Conservation (phyloP, 1,140 invertebrate species). For the Pseudomyrmex dendroicus region DNA sequence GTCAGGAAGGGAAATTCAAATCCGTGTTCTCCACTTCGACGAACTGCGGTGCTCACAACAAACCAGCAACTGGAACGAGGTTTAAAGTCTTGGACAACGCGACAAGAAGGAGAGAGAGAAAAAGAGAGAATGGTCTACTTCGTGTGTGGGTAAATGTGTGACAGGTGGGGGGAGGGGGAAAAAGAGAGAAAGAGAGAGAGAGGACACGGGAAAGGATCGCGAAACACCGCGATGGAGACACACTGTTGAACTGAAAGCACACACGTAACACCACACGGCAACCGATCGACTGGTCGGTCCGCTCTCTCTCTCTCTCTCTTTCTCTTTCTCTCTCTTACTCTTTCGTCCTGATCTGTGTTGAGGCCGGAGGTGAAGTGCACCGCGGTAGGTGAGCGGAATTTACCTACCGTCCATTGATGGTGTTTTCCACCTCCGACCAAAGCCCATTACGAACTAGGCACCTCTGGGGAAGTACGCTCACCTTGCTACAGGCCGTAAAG, state of each 20-base stretch:
- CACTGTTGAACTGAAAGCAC: slow-evolving; percentile 8
- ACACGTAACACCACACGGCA: neutral
- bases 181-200: neutral
- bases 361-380: slow-evolving; percentile 76
- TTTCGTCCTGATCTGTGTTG: slow-evolving; percentile 67
- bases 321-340: neutral
- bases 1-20: neutral
- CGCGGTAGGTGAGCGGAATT: slow-evolving; percentile 73
- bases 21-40: neutral
- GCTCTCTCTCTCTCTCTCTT: neutral
- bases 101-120: slow-evolving; percentile 22
- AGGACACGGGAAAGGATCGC: slow-evolving; percentile 20
- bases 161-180: neutral
- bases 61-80: slow-evolving; percentile 55
- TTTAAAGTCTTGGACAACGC: slow-evolving; percentile 41
- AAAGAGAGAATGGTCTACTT: slow-evolving; percentile 40
- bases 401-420: slow-evolving; percentile 35
- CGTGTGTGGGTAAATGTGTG: slow-evolving; percentile 2
- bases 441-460: too few relatives aligned
- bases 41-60: slow-evolving; percentile 11
- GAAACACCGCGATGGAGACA: slow-evolving; percentile 32
- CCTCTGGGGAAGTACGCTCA: too few relatives aligned
- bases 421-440: too few relatives aligned
- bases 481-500: too few relatives aligned
- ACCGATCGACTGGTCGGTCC: slow-evolving; percentile 12